phyloP scores from a whole-genome alignment of 2,797 vertebrate species.

The Scyliorhinus canicula region DNA sequence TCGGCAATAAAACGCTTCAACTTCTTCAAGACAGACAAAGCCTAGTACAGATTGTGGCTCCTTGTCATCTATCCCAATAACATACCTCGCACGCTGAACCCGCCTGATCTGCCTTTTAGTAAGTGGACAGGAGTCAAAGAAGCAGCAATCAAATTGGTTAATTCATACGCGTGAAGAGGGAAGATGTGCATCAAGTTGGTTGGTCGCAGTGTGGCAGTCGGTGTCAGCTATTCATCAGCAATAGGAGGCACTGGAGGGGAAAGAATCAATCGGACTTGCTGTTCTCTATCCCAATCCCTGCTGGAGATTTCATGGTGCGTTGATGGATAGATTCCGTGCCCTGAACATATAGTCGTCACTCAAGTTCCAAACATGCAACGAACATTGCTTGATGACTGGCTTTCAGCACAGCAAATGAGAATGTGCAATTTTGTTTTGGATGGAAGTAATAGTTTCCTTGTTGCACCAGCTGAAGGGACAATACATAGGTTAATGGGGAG shows the following conservation, averaged over 20 bases:
- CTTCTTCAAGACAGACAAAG: background rate
- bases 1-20: background rate
- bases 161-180: background rate
- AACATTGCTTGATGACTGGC: background rate
- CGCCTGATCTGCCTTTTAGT: background rate
- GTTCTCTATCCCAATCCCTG: background rate
- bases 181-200: background rate
- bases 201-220: background rate
- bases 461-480: background rate
- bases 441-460: background rate
- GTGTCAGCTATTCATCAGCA: background rate
- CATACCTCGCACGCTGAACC: background rate
- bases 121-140: background rate
- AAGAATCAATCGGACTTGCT: background rate
- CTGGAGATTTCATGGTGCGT: background rate
- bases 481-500: background rate
- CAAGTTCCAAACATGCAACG: too few relatives aligned
- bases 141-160: background rate
- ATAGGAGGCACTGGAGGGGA: background rate
- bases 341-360: background rate
- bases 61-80: background rate
- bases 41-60: background rate
- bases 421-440: background rate
- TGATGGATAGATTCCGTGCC: background rate
- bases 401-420: background rate